Percentiles rank a stretch among this genome's conserved stretches.
Evolutionary conservation across 2,888 invertebrate genomes (phyloP).

Genomic region (Monopis laevigella): DNA sequence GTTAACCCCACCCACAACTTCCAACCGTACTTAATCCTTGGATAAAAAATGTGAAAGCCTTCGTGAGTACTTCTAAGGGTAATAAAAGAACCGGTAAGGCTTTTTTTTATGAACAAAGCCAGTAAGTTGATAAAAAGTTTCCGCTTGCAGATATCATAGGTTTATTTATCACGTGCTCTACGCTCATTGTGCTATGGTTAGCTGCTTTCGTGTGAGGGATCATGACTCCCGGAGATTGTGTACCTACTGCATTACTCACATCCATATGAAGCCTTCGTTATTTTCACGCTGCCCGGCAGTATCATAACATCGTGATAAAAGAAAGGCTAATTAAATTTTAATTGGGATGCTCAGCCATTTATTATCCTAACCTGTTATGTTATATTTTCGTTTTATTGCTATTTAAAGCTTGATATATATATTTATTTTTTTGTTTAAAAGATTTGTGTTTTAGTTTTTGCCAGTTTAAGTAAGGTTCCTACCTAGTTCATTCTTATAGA

Average conservation of each 20-base stretch:
- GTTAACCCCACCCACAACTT: not conserved
- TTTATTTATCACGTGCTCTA: conserved; percentile 6
- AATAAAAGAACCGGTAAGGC: too few species aligned
- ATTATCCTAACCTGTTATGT: too few species aligned
- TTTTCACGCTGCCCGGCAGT: conserved; percentile 5
- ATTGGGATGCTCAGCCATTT: not conserved
- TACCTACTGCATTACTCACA: too few species aligned
- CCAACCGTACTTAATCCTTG: not conserved
- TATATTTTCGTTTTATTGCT: too few species aligned
- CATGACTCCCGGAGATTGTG: too few species aligned
- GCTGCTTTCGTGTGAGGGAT: not conserved
- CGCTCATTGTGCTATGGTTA: conserved; percentile 4
- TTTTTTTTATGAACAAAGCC: not conserved
- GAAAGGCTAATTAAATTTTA: conserved; percentile 10
- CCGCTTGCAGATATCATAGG: conserved; percentile 22
- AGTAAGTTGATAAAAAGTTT: conserved; percentile 31
- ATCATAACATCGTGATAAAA: not conserved
- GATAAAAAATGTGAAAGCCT: not conserved
- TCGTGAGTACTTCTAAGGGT: not conserved
- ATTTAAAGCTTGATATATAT: too few species aligned
- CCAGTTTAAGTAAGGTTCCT: too few species aligned
- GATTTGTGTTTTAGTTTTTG: too few species aligned
- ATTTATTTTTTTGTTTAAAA: too few species aligned
- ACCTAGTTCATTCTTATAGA: too few species aligned
- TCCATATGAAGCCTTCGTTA: not conserved